Evolutionary conservation across 2,113 vertebrate genomes (phyloP).

Genomic region (Benitochromis conjunctus): DNA sequence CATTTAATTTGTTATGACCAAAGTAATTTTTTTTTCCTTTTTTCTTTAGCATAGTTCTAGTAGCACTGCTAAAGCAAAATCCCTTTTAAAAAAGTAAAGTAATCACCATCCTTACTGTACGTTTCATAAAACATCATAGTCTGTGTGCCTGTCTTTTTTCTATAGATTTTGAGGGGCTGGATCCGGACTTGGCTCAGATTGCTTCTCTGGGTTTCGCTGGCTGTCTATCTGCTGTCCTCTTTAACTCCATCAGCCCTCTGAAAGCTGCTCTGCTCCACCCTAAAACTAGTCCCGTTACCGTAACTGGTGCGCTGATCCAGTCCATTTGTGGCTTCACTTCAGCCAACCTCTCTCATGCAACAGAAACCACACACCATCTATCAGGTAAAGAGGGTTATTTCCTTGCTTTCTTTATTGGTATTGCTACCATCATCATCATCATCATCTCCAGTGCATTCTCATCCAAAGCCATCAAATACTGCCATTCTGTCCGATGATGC

Average conservation of each 20-base stretch:
- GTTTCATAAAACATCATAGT: background rate
- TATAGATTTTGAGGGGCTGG: slow-evolving; percentile 61
- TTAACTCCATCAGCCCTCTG: slow-evolving; percentile 86
- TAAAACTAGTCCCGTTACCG: slow-evolving; percentile 67
- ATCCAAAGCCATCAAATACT: background rate
- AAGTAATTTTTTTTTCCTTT: too few relatives aligned
- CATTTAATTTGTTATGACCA: too few relatives aligned
- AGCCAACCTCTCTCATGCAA: slow-evolving; percentile 69
- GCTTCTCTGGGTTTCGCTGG: slow-evolving; percentile 84
- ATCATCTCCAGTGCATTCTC: background rate
- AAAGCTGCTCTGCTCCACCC: slow-evolving; percentile 82
- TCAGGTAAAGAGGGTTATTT: slow-evolving; percentile 74
- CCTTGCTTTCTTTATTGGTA: background rate
- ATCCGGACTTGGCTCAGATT: slow-evolving; percentile 80
- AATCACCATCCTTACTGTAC: background rate
- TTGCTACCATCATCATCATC: background rate
- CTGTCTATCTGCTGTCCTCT: slow-evolving; percentile 87
- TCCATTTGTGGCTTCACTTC: slow-evolving; percentile 78
- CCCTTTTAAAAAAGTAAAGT: background rate
- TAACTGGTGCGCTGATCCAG: slow-evolving; percentile 78
- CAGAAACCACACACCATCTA: slow-evolving; percentile 83
- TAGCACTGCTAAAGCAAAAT: too few relatives aligned
- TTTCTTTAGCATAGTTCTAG: too few relatives aligned
- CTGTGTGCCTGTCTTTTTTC: background rate
- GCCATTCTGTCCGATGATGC: background rate